Evolutionary conservation across 2,113 vertebrate genomes (phyloP).

Genomic region (Mellivora capensis): DNA sequence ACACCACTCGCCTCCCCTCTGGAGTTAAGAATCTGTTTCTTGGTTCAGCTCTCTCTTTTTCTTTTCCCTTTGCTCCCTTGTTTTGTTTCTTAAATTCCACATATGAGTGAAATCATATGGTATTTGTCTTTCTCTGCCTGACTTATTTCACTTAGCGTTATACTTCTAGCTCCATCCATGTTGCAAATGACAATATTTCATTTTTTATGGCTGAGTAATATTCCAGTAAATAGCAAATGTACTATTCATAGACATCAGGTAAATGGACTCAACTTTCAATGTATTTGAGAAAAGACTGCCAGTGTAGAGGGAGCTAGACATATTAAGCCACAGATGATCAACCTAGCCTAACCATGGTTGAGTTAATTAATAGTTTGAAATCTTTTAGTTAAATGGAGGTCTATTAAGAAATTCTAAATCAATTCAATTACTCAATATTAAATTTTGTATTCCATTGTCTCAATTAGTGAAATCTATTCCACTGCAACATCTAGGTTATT

Average conservation of each 20-base stretch:
- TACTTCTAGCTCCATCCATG: not conserved
- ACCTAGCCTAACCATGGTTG: not conserved
- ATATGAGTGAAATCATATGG: not conserved
- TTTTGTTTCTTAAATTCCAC: not conserved
- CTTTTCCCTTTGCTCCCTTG: not conserved
- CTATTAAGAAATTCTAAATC: slow-evolving; percentile 37
- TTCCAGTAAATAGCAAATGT: not conserved
- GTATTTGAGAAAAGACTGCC: not conserved
- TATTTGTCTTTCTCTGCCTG: not conserved
- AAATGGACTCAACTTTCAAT: not conserved
- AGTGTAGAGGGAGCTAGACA: not conserved
- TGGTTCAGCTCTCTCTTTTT: not conserved
- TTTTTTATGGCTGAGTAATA: not conserved
- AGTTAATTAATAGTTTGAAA: slow-evolving; percentile 34
- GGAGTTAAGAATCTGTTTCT: not conserved
- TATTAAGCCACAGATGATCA: not conserved
- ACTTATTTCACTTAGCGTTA: not conserved
- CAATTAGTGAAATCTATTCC: not conserved
- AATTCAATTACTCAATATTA: not conserved
- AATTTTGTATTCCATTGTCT: slow-evolving; percentile 6
- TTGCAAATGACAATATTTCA: not conserved
- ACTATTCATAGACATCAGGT: not conserved
- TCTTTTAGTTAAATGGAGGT: slow-evolving; percentile 15
- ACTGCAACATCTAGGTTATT: not conserved
- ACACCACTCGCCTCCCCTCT: not conserved